A percentile compares a stretch with the other conserved stretches of the same genome.
These are phyloP conservation scores for Trogon surrucura DNA, from an alignment of 2,113 vertebrate genomes.

Conservation along the genomic window DNA sequence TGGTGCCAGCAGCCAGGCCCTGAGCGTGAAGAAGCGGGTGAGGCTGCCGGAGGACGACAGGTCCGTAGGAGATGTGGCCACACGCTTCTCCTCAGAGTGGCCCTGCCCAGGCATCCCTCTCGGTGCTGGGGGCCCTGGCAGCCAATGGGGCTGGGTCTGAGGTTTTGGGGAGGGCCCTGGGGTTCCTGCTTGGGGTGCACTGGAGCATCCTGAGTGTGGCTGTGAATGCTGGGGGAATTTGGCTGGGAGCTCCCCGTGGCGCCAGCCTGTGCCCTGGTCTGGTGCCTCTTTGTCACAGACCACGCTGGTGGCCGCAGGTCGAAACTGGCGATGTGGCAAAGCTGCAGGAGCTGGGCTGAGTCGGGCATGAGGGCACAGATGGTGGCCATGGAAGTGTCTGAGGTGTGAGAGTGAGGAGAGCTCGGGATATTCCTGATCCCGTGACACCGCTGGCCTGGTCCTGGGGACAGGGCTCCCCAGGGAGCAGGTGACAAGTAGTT, in stretches of 20 bases:
- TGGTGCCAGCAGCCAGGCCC: neutral
- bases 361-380: fast-evolving
- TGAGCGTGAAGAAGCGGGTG: neutral
- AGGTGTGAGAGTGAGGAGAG: neutral
- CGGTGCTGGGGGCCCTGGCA: neutral
- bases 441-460: fast-evolving
- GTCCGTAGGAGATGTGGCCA: neutral
- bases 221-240: neutral
- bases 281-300: neutral
- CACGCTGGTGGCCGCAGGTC: neutral
- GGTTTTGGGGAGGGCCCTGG: neutral
- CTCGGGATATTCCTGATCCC: neutral
- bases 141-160: neutral
- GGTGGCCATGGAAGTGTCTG: fast-evolving
- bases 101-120: neutral
- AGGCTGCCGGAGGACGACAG: neutral
- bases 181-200: neutral
- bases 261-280: neutral
- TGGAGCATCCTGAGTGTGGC: neutral
- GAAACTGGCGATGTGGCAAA: neutral
- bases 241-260: neutral
- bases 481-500: neutral
- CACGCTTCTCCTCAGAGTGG: neutral
- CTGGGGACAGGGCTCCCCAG: neutral
- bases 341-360: neutral